A percentile compares a stretch with the other conserved stretches of the same genome.
Conservation (phyloP, 1,140 invertebrate genomes). For the Chrysomallon squamiferum region DNA sequence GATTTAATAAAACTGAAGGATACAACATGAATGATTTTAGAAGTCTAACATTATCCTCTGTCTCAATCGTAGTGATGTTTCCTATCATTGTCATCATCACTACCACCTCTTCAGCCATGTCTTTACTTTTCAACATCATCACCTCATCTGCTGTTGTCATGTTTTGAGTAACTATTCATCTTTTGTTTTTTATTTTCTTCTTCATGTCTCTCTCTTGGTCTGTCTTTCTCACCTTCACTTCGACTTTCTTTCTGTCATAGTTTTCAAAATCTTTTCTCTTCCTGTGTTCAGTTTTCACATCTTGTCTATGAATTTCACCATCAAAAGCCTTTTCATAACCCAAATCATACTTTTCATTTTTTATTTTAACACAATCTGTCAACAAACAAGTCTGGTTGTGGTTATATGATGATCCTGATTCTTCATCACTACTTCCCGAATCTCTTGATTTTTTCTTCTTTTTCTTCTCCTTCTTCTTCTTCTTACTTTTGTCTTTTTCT, state of each 20-base stretch:
- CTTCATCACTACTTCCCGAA: slow-evolving; percentile 10
- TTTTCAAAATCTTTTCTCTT: background rate
- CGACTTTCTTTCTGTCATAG: slow-evolving; percentile 8
- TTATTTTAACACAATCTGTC: slow-evolving; percentile 22
- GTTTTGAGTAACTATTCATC: slow-evolving; percentile 2
- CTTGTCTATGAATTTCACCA: background rate
- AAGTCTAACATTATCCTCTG: too few relatives aligned
- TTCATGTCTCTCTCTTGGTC: slow-evolving; percentile 5
- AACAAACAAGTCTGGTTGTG: slow-evolving; percentile 28
- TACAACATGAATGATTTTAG: too few relatives aligned
- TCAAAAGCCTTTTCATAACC: slow-evolving; percentile 21
- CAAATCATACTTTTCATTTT: slow-evolving; percentile 24
- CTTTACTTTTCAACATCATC: background rate
- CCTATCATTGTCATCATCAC: slow-evolving; percentile 35
- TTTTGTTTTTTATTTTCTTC: background rate
- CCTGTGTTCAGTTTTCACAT: slow-evolving; percentile 11
- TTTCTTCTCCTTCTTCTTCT: slow-evolving; percentile 41
- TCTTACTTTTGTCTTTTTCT: slow-evolving; percentile 35
- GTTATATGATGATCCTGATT: slow-evolving; percentile 9
- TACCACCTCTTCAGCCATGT: slow-evolving; percentile 1
- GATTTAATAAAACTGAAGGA: too few relatives aligned
- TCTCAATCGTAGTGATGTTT: slow-evolving; percentile 35
- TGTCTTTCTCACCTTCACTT: slow-evolving; percentile 4
- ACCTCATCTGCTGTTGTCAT: background rate
- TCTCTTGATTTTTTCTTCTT: slow-evolving; percentile 14